These are phyloP conservation scores for Phylloscopus collybita DNA, from an alignment of 2,797 vertebrate genomes.

Conservation along the genomic window DNA sequence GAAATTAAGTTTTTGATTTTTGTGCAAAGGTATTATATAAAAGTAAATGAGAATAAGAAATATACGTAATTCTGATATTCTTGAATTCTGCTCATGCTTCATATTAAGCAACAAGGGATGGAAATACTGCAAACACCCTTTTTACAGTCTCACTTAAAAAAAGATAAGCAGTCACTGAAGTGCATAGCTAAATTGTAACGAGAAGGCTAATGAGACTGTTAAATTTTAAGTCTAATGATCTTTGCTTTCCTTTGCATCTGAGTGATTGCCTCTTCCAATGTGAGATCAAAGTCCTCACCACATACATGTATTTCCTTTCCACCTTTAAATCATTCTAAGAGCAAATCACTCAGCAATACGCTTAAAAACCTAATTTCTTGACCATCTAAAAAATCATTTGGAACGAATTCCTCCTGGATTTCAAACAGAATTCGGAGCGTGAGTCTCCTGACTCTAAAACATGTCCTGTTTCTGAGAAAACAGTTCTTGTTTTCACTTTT, in stretches of 20 bases:
- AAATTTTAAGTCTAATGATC: constrained; percentile 63
- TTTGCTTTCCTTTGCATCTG: constrained; percentile 21
- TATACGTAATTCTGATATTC: constrained; percentile 3
- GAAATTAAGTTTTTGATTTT: constrained; percentile 36
- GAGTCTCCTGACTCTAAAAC: not conserved
- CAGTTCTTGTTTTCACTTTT: not conserved
- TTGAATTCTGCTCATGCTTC: constrained; percentile 51
- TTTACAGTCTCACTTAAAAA: constrained; percentile 45
- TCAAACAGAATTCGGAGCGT: not conserved
- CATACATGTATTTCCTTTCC: not conserved
- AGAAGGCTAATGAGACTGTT: constrained; percentile 65
- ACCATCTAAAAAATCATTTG: not conserved
- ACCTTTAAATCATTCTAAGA: not conserved
- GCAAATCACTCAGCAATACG: not conserved
- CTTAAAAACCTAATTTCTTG: constrained; percentile 11
- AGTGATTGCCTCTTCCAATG: not conserved
- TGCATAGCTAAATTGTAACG: constrained; percentile 57
- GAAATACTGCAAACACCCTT: constrained; percentile 26
- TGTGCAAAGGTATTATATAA: constrained; percentile 32
- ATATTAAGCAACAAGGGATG: not conserved
- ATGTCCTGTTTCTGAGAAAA: not conserved
- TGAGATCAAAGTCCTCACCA: constrained; percentile 6
- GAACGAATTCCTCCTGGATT: not conserved
- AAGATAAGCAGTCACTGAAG: constrained; percentile 8
- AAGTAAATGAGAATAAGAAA: constrained; percentile 43